Base-by-base conservation (phyloP, 1,140 invertebrate genomes). In the Platyscapa corneri region DNA sequence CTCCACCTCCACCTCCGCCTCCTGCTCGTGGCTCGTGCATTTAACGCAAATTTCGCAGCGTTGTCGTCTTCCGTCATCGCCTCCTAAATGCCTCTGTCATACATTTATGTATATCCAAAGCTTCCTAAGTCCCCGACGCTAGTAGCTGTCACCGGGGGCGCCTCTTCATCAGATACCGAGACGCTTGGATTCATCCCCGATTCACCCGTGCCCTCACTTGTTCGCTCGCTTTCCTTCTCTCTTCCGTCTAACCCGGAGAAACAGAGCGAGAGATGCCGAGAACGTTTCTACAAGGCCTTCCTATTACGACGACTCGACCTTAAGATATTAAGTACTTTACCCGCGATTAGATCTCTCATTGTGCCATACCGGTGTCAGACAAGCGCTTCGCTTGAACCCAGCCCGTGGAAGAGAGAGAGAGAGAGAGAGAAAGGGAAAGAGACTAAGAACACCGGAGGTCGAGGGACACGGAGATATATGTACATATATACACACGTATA, bases 321-420 rank as follows among this genome's bases (percentile, higher is more conserved):
- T 91, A 91, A 93, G 92, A 93, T 93, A 93, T 93, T 93, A 93
- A 93, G 92, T 92, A 93, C 92, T 93, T 93, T 92, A 91, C 90
- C 88, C 88, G 90, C 92, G 93, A 93, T 93, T 93, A 93, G 92
- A 93, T 93, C 93, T 93, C 93, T 93, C 92, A 93, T 93, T 93
- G 93, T 93, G 87, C 89, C 86, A 83, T 79, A 83, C 82, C 86
- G 90, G 89, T 93, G 93, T 92, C 92, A 93, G 92, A 93, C 93
- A 93, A 92, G 91, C 89, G 90, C 89, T 90, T 89, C 88, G 89
- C 89, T 89, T 37, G 67, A 70, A 23, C 34, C 32, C 32, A 23
- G 34, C 2, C 30, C 8, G 3, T 20, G 18, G 88, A 88, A 88
- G 77, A 87, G n/a, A 82, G 79, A 88, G 87, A 87, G 77, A 87